Percentiles rank a stretch among this genome's conserved stretches.
Conservation (phyloP, 1,140 invertebrate species). For the Drosophila sturtevanti region DNA sequence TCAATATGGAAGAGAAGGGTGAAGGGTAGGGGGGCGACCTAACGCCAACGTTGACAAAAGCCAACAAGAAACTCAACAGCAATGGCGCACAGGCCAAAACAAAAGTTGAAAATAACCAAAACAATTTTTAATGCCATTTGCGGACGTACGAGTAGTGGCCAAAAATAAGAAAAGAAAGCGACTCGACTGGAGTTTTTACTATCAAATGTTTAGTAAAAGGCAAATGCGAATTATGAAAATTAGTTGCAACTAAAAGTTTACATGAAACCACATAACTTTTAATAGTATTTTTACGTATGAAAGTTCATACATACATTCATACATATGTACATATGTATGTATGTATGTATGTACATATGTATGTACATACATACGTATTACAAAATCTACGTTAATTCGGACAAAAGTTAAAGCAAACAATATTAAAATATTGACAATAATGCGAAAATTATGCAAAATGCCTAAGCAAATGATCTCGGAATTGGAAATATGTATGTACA, state of each 20-base stretch:
- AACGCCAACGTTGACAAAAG: constrained; percentile 14
- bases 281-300: not conserved
- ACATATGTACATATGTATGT: no score
- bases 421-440: not conserved
- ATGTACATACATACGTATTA: no score
- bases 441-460: no score
- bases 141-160: not conserved
- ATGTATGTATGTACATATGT: no score
- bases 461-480: no score
- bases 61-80: constrained; percentile 12
- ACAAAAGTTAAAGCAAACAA: not conserved
- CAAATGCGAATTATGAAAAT: not conserved
- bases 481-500: no score
- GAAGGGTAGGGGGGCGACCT: not conserved
- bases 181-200: not conserved
- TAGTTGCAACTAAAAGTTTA: not conserved
- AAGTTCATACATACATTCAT: no score
- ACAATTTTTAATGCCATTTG: constrained; percentile 1
- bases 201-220: not conserved
- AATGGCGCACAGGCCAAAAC: constrained; percentile 23
- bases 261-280: not conserved
- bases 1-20: not conserved
- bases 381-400: not conserved
- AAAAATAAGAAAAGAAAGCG: constrained; percentile 22
- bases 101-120: constrained; percentile 12